Evolutionary conservation across 2,888 invertebrate species (phyloP).

Genomic region (Panorpa germanica): DNA sequence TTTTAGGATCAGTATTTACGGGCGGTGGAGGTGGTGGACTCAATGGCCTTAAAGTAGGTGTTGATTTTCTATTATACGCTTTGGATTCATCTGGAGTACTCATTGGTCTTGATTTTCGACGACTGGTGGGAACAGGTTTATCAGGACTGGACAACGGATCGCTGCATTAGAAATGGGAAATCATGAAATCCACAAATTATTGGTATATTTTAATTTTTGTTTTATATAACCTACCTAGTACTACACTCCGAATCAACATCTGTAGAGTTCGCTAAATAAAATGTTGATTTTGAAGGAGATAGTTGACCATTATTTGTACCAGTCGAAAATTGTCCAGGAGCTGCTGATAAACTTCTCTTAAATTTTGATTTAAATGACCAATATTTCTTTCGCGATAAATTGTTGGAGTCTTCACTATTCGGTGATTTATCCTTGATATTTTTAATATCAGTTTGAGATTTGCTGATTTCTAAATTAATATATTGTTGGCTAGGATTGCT

Average conservation of each 20-base stretch:
- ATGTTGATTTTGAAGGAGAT: too few relatives aligned
- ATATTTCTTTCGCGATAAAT: conserved; percentile 24
- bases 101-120: conserved; percentile 2
- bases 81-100: conserved; percentile 10
- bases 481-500: conserved; percentile 1
- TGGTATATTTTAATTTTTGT: too few relatives aligned
- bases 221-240: too few relatives aligned
- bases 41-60: conserved; percentile 21
- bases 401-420: conserved; percentile 15
- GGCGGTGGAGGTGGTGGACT: conserved; percentile 26
- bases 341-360: conserved; percentile 32
- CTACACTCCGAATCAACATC: conserved; percentile 45
- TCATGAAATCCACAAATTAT: conserved; percentile 27
- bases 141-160: conserved; percentile 8
- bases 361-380: conserved; percentile 37
- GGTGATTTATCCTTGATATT: conserved; percentile 9
- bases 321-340: too few relatives aligned
- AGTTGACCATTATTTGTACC: too few relatives aligned
- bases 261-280: conserved; percentile 48
- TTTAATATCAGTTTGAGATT: conserved; percentile 9
- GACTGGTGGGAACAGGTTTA: neutral
- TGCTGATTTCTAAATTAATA: conserved; percentile 5
- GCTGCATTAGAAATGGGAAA: conserved; percentile 13
- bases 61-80: conserved; percentile 19
- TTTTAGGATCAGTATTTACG: conserved; percentile 12